These are phyloP conservation scores for Mactra quadrangularis DNA, from an alignment of 1,140 invertebrate genomes.

Conservation along the genomic window DNA sequence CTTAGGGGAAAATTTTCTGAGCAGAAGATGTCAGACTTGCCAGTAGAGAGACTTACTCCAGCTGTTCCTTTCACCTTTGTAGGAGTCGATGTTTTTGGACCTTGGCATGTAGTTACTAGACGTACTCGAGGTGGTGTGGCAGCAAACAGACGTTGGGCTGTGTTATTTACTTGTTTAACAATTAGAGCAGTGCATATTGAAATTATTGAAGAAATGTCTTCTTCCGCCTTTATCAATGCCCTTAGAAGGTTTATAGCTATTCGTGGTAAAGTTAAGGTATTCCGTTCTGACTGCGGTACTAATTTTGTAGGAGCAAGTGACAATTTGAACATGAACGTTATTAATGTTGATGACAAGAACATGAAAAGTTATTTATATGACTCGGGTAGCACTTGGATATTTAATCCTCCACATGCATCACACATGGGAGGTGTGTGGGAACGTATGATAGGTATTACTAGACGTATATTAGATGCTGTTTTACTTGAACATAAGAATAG, in stretches of 20 bases:
- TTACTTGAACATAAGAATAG: conserved; percentile 33
- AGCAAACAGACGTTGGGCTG: conserved; percentile 19
- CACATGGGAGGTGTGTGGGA: conserved; percentile 69
- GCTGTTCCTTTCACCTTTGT: no score
- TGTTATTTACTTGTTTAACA: no score
- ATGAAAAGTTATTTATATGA: conserved; percentile 34
- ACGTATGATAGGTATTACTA: conserved; percentile 61
- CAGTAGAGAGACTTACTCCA: no score
- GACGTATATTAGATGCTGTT: conserved; percentile 62
- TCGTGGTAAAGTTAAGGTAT: conserved; percentile 51
- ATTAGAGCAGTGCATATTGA: no score
- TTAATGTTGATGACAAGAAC: neutral
- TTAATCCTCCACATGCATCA: conserved; percentile 62
- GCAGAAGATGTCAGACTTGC: no score
- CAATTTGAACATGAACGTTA: neutral
- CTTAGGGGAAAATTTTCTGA: no score
- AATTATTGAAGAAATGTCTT: no score
- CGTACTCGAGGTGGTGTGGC: no score
- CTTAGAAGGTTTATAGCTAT: conserved; percentile 58
- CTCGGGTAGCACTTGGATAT: conserved; percentile 27
- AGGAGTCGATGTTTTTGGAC: no score
- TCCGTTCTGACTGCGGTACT: conserved; percentile 62
- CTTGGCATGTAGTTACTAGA: no score
- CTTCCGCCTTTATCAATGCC: conserved; percentile 62
- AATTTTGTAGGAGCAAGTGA: conserved; percentile 44